Conservation (phyloP, 1,140 invertebrate species). For the Protaetia brevitarsis region DNA sequence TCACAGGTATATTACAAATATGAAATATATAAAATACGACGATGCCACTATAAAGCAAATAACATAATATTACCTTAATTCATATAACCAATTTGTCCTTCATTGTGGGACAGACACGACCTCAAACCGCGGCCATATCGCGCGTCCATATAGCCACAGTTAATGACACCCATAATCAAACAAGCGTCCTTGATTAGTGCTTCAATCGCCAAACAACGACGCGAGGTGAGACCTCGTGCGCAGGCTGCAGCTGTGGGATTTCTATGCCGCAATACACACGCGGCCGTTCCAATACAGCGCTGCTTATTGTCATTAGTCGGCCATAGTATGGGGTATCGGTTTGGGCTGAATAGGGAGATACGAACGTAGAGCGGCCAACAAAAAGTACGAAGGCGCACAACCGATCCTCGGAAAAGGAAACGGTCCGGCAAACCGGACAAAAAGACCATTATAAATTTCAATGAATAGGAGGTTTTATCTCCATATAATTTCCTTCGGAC, state of each 20-base stretch:
- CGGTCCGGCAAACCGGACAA: neutral
- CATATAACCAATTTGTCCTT: neutral
- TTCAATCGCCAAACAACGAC: neutral
- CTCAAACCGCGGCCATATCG: neutral
- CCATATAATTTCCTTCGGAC: slow-evolving; percentile 9
- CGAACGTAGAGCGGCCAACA: neutral
- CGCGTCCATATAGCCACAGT: neutral
- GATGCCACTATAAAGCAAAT: too few relatives aligned
- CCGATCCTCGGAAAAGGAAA: neutral
- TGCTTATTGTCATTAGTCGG: neutral
- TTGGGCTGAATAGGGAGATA: neutral
- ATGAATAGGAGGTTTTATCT: slow-evolving; percentile 8
- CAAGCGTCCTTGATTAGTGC: neutral
- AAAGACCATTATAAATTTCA: slow-evolving; percentile 2
- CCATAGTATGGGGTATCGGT: neutral
- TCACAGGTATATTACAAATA: too few relatives aligned
- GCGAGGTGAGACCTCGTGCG: slow-evolving; percentile 8
- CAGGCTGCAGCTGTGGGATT: too few relatives aligned
- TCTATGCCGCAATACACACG: too few relatives aligned
- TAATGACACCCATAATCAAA: neutral
- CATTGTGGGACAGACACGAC: neutral
- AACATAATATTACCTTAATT: too few relatives aligned
- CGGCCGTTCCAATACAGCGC: too few relatives aligned
- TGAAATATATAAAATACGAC: too few relatives aligned
- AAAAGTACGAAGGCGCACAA: neutral